Evolutionary conservation across 2,888 invertebrate genomes (phyloP).

Genomic region (Myopa tessellatipennis): DNA sequence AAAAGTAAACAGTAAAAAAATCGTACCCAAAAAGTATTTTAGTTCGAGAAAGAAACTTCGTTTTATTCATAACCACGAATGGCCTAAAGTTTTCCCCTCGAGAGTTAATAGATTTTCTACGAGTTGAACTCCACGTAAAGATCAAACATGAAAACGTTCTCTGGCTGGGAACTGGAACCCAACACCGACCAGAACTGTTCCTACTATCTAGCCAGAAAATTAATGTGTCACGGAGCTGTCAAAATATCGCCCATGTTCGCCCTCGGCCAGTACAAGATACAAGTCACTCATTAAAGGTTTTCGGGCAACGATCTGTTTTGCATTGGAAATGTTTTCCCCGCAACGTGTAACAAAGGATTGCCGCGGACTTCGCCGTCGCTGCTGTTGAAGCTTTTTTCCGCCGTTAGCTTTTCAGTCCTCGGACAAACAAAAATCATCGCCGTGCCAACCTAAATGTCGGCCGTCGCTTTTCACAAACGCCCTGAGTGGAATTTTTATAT

Average conservation of each 20-base stretch:
- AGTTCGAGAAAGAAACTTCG: too few species aligned
- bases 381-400: not conserved
- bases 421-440: not conserved
- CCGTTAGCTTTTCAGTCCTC: not conserved
- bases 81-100: not conserved
- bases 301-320: constrained; percentile 25
- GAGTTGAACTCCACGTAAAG: not conserved
- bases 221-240: constrained; percentile 44
- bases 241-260: constrained; percentile 41
- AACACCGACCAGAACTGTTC: constrained; percentile 50
- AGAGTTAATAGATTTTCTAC: constrained; percentile 11
- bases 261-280: constrained; percentile 19
- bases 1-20: too few species aligned
- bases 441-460: constrained; percentile 13
- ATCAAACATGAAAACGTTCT: constrained; percentile 1
- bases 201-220: constrained; percentile 35
- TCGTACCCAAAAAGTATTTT: too few species aligned
- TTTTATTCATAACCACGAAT: not conserved
- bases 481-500: constrained; percentile 33
- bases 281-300: constrained; percentile 27
- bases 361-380: not conserved
- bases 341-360: not conserved
- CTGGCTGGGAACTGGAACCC: constrained; percentile 26
- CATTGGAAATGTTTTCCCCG: constrained; percentile 2
- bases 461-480: constrained; percentile 10